phyloP scores from a whole-genome alignment of 2,888 invertebrate genomes.

The Entomobrya multifasciata region DNA sequence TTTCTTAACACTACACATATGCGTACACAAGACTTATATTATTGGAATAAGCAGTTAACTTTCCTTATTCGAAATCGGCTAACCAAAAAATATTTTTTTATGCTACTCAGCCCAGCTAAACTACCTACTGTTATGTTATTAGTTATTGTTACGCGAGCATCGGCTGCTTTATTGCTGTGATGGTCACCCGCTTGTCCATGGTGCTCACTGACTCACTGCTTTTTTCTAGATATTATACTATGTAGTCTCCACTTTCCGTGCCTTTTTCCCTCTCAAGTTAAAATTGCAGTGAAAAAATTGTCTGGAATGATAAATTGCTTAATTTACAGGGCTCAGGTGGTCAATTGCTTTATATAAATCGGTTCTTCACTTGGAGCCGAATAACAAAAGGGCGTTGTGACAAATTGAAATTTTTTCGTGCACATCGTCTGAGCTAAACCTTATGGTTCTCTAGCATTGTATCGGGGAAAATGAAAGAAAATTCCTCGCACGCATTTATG shows the following conservation, averaged over 20 bases:
- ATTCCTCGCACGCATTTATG: no score
- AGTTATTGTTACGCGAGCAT: not conserved
- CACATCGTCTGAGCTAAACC: no score
- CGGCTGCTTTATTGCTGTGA: slow-evolving; percentile 49
- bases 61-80: no score
- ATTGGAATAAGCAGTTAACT: no score
- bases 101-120: slow-evolving; percentile 17
- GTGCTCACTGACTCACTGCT: no score
- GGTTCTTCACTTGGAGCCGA: slow-evolving; percentile 78
- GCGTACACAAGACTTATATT: no score
- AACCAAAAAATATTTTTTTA: slow-evolving; percentile 23
- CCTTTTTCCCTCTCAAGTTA: slow-evolving; percentile 17
- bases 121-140: not conserved
- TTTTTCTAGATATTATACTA: slow-evolving; percentile 21
- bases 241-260: not conserved
- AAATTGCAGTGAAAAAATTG: slow-evolving; percentile 75
- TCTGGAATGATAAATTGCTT: slow-evolving; percentile 80
- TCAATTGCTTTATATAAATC: slow-evolving; percentile 80
- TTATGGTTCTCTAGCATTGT: slow-evolving; percentile 6
- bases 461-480: no score
- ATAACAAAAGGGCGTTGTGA: slow-evolving; percentile 79
- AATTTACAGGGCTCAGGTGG: slow-evolving; percentile 80
- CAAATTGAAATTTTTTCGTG: slow-evolving; percentile 78
- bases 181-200: slow-evolving; percentile 57
- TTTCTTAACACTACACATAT: slow-evolving; percentile 17